Evolutionary conservation across 2,888 invertebrate genomes (phyloP).

Genomic region (Phytoseiulus persimilis): DNA sequence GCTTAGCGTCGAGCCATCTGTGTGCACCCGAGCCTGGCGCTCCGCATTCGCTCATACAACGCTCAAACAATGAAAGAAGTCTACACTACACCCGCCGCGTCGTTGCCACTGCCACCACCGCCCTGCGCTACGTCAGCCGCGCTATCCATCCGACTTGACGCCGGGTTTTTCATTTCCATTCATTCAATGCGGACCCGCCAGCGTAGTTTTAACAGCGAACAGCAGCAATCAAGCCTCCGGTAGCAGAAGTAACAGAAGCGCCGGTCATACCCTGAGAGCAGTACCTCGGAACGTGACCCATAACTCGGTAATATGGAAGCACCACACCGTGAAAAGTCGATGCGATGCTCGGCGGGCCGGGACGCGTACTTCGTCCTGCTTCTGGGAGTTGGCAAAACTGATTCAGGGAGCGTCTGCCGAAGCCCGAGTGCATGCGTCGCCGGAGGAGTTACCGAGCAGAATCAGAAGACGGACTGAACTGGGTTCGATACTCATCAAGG

Average conservation of each 20-base stretch:
- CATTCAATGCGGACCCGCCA: background rate
- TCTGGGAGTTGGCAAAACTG: too few species aligned
- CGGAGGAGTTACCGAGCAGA: too few species aligned
- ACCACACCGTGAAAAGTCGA: background rate
- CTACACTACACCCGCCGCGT: background rate
- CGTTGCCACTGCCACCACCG: background rate
- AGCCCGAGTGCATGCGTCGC: too few species aligned
- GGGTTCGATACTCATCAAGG: too few species aligned
- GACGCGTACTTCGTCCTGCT: background rate
- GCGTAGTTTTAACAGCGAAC: background rate
- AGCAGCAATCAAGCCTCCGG: background rate
- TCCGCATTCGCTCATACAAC: constrained; percentile 5
- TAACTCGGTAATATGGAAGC: background rate
- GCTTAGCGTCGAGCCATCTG: background rate
- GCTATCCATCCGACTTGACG: background rate
- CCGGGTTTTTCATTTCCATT: background rate
- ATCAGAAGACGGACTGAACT: too few species aligned
- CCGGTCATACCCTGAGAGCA: background rate
- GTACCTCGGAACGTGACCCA: background rate
- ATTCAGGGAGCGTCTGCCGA: too few species aligned
- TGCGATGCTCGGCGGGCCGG: background rate
- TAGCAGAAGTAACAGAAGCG: background rate
- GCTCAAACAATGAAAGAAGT: constrained; percentile 5
- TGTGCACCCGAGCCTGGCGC: background rate
- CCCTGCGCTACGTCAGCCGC: background rate